These are phyloP conservation scores for Oenanthe melanoleuca DNA, from an alignment of 2,113 vertebrate genomes.

Conservation along the genomic window DNA sequence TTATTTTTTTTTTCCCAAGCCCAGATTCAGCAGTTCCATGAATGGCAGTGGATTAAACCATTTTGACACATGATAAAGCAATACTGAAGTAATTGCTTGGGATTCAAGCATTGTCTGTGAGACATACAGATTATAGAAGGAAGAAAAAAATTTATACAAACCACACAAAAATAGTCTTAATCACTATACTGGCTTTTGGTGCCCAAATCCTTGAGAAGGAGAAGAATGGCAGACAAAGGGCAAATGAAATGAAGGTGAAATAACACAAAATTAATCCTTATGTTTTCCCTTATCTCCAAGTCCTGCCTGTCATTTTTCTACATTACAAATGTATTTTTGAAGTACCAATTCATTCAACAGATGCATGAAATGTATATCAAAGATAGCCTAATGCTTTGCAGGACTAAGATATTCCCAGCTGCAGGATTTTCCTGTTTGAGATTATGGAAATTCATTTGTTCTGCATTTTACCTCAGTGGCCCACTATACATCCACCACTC, in stretches of 20 bases:
- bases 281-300: not conserved
- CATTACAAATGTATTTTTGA: slow-evolving; percentile 27
- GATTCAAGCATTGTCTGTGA: not conserved
- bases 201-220: not conserved
- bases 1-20: not conserved
- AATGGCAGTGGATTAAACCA: not conserved
- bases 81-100: not conserved
- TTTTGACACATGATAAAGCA: not conserved
- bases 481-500: slow-evolving; percentile 10
- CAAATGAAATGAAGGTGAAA: not conserved
- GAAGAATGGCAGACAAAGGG: not conserved
- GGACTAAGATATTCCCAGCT: slow-evolving; percentile 52
- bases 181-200: not conserved
- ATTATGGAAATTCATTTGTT: slow-evolving; percentile 70
- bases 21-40: not conserved
- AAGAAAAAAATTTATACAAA: not conserved
- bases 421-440: slow-evolving; percentile 64
- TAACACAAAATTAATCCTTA: not conserved
- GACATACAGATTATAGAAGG: not conserved
- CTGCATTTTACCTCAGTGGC: slow-evolving; percentile 62
- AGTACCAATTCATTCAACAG: slow-evolving; percentile 53
- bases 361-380: slow-evolving; percentile 60
- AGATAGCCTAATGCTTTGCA: slow-evolving; percentile 51
- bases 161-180: not conserved
- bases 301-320: not conserved